phyloP scores from a whole-genome alignment of 1,140 invertebrate genomes.

The Drosophila cardini region DNA sequence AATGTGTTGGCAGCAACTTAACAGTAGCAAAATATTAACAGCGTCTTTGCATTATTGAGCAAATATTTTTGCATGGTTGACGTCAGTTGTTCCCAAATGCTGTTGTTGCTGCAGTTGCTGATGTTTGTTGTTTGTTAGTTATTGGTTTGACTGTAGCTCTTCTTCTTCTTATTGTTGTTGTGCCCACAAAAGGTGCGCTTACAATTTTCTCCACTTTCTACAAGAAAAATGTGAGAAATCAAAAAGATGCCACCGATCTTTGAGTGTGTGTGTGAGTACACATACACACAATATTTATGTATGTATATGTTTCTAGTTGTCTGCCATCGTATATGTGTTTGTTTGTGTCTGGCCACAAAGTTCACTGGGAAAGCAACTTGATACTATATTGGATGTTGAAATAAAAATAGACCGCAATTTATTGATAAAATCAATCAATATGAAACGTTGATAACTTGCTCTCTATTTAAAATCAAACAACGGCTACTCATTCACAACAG shows the following conservation, averaged over 20 bases:
- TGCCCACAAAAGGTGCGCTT: slow-evolving; percentile 71
- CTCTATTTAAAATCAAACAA: slow-evolving; percentile 42
- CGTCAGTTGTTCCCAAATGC: slow-evolving; percentile 47
- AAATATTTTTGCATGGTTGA: slow-evolving; percentile 43
- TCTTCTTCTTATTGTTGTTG: slow-evolving; percentile 26
- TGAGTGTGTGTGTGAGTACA: slow-evolving; percentile 38
- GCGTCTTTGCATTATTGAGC: slow-evolving; percentile 52
- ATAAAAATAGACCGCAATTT: slow-evolving; percentile 72
- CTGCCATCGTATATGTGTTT: slow-evolving; percentile 16
- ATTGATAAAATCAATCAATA: slow-evolving; percentile 67
- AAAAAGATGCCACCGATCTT: slow-evolving; percentile 77
- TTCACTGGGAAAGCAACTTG: slow-evolving; percentile 75
- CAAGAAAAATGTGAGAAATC: slow-evolving; percentile 82
- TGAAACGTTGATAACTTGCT: slow-evolving; percentile 51
- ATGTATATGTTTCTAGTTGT: slow-evolving; percentile 24
- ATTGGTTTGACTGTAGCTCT: slow-evolving; percentile 36
- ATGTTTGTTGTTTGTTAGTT: slow-evolving; percentile 29
- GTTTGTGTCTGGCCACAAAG: slow-evolving; percentile 58
- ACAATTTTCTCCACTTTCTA: slow-evolving; percentile 77
- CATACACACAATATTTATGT: slow-evolving; percentile 5
- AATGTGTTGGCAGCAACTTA: slow-evolving; percentile 10
- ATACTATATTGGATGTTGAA: slow-evolving; percentile 53
- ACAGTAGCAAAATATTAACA: slow-evolving; percentile 27
- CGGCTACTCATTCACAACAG: slow-evolving; percentile 46
- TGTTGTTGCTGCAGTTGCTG: slow-evolving; percentile 37